These are phyloP conservation scores for Tympanuchus pallidicinctus DNA, from an alignment of 2,113 vertebrate genomes.

Conservation along the genomic window DNA sequence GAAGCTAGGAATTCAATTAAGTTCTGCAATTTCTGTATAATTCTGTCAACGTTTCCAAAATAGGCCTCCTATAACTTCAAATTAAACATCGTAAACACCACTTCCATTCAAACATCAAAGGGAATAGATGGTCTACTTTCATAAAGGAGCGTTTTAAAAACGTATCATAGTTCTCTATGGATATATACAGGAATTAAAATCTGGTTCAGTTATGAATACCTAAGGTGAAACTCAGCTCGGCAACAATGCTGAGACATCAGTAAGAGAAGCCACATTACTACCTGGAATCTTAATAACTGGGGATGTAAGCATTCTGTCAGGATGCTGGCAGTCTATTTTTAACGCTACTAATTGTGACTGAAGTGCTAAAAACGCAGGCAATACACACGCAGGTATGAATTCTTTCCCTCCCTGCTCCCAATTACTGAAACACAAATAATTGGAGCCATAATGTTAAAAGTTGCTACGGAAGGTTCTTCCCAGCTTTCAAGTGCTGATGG, in stretches of 20 bases:
- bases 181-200: not conserved
- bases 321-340: not conserved
- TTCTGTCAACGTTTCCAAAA: not conserved
- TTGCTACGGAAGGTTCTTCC: rapidly evolving
- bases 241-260: not conserved
- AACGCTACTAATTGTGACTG: not conserved
- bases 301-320: not conserved
- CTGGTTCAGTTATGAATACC: not conserved
- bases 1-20: not conserved
- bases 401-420: not conserved
- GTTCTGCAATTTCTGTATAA: not conserved
- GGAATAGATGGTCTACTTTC: not conserved
- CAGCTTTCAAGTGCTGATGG: not conserved
- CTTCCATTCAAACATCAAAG: rapidly evolving
- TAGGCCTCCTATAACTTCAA: not conserved
- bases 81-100: not conserved
- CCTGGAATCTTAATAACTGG: not conserved
- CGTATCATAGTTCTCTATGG: not conserved
- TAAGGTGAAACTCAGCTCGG: not conserved
- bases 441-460: not conserved
- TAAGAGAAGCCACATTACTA: not conserved
- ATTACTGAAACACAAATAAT: not conserved
- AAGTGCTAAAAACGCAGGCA: not conserved
- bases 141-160: not conserved
- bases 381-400: not conserved